Percentiles rank a stretch among this genome's conserved stretches.
Conservation (phyloP, 2,888 invertebrate species). For the Catocala fraxini region DNA sequence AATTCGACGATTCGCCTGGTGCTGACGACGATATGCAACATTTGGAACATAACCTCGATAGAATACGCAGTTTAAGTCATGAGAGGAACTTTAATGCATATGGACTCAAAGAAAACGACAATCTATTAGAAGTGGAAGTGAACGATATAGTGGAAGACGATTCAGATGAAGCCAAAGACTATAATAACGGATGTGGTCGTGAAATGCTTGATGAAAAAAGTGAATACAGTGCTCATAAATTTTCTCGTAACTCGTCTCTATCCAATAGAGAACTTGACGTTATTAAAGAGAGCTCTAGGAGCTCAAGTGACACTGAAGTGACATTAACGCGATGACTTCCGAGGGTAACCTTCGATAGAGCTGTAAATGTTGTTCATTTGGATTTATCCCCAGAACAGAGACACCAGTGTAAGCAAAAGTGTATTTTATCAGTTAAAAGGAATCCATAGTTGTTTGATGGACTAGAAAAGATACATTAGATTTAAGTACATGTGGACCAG, state of each 20-base stretch:
- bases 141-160: slow-evolving; percentile 75
- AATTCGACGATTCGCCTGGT: slow-evolving; percentile 77
- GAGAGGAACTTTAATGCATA: slow-evolving; percentile 77
- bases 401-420: slow-evolving; percentile 65
- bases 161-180: slow-evolving; percentile 77
- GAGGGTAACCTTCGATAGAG: slow-evolving; percentile 80
- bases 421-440: slow-evolving; percentile 57
- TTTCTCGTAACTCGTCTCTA: slow-evolving; percentile 81
- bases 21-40: slow-evolving; percentile 75
- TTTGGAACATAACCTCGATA: slow-evolving; percentile 82
- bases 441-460: slow-evolving; percentile 59
- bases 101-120: slow-evolving; percentile 73
- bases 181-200: slow-evolving; percentile 64
- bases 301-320: slow-evolving; percentile 86
- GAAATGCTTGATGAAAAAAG: slow-evolving; percentile 79
- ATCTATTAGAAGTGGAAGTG: slow-evolving; percentile 82
- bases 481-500: slow-evolving; percentile 73
- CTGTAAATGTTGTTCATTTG: slow-evolving; percentile 79
- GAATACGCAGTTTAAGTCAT: slow-evolving; percentile 82
- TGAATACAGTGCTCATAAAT: slow-evolving; percentile 80
- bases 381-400: slow-evolving; percentile 67
- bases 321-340: slow-evolving; percentile 86
- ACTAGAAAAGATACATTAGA: slow-evolving; percentile 57
- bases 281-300: slow-evolving; percentile 85
- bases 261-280: slow-evolving; percentile 85